These are phyloP conservation scores for Ligdia adustata DNA, from an alignment of 2,888 invertebrate species.

Conservation along the genomic window DNA sequence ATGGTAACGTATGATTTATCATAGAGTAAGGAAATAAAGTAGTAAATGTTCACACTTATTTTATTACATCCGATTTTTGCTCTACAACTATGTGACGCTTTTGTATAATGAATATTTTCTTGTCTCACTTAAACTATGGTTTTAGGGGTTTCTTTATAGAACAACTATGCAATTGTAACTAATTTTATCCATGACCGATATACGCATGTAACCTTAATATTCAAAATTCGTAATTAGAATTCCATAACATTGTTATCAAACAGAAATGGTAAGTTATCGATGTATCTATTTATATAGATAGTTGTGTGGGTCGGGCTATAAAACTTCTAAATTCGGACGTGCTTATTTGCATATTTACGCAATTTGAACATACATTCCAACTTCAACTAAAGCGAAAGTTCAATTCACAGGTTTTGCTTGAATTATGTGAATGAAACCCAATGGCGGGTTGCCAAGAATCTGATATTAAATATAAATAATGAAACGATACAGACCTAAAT, in stretches of 20 bases:
- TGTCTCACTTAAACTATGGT: too few relatives aligned
- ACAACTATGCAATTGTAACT: too few relatives aligned
- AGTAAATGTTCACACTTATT: too few relatives aligned
- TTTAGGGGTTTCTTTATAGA: too few relatives aligned
- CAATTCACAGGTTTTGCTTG: slow-evolving; percentile 17
- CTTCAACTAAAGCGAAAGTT: slow-evolving; percentile 16
- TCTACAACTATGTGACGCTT: too few relatives aligned
- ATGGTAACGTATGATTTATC: too few relatives aligned
- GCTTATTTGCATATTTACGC: slow-evolving; percentile 22
- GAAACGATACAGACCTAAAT: slow-evolving; percentile 4
- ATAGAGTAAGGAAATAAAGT: too few relatives aligned
- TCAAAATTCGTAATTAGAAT: too few relatives aligned
- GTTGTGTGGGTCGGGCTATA: slow-evolving; percentile 31
- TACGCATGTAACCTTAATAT: too few relatives aligned
- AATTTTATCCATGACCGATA: too few relatives aligned
- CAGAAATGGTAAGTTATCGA: background rate
- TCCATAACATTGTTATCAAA: slow-evolving; percentile 21
- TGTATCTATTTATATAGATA: background rate
- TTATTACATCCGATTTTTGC: too few relatives aligned
- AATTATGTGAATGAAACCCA: slow-evolving; percentile 14
- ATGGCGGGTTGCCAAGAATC: slow-evolving; percentile 21
- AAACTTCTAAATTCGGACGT: slow-evolving; percentile 27
- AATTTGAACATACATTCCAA: slow-evolving; percentile 12
- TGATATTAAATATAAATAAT: slow-evolving; percentile 16
- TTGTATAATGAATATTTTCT: too few relatives aligned